Percentiles rank a stretch among this genome's conserved stretches.
These are phyloP conservation scores for Melipona beecheii DNA, from an alignment of 2,888 invertebrate genomes.

Conservation along the genomic window DNA sequence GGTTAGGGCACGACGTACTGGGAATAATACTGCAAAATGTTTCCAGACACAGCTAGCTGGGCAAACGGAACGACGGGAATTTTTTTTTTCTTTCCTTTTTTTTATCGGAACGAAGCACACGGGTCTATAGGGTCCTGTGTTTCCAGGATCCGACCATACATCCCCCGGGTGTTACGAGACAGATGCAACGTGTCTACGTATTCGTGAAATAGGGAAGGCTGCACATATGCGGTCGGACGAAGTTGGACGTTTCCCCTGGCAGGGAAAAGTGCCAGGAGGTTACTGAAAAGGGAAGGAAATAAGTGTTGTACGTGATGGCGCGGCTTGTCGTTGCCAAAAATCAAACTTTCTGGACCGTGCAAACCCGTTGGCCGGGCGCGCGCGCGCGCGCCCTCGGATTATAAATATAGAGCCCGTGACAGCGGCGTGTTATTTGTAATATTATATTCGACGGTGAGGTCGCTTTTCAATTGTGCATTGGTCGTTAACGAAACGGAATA, in stretches of 20 bases:
- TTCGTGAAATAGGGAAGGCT: slow-evolving; percentile 45
- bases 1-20: too few species aligned
- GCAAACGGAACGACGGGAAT: background rate
- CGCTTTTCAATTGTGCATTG: slow-evolving; percentile 43
- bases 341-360: slow-evolving; percentile 63
- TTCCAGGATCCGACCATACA: slow-evolving; percentile 24
- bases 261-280: slow-evolving; percentile 68
- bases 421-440: slow-evolving; percentile 26
- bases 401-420: slow-evolving; percentile 30
- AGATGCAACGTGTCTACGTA: slow-evolving; percentile 56
- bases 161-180: slow-evolving; percentile 53
- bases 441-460: slow-evolving; percentile 37
- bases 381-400: background rate
- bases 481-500: slow-evolving; percentile 45
- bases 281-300: slow-evolving; percentile 63
- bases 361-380: background rate
- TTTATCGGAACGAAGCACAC: slow-evolving; percentile 29
- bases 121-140: slow-evolving; percentile 30
- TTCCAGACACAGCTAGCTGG: background rate
- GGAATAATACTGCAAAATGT: background rate
- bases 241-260: slow-evolving; percentile 57
- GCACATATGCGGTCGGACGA: slow-evolving; percentile 52
- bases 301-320: slow-evolving; percentile 56
- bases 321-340: slow-evolving; percentile 63
- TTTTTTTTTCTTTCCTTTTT: slow-evolving; percentile 3